Evolutionary conservation across 2,113 vertebrate species (phyloP), one percentile per base, ranked within the genome.

Genomic region (Pampusana beccarii): DNA sequence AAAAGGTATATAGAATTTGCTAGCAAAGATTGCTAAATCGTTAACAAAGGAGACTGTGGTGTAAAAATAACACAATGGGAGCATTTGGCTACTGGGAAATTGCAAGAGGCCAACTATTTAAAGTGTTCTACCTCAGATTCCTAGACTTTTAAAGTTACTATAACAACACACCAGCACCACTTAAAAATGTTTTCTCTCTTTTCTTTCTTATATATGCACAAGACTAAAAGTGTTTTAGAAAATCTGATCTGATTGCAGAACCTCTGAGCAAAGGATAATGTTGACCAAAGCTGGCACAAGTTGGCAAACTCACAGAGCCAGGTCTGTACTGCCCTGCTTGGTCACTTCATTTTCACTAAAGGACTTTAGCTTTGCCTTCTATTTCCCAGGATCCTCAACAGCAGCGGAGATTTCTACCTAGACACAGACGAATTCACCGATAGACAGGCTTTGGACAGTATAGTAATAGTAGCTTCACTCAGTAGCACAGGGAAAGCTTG

Each of bases 211-310:
- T n/a, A 84, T 42, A 38, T 57, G 40, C 69, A 67, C 57, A 86
- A 66, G 56, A 78, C 33, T 36, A 16, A 78, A 46, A 90, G 75
- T 38, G 64, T 72, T 88, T 93, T 81, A 86, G 51, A 93, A 92
- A 96, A 71, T 67, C 70, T 95, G 88, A 71, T 94, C 60, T 91
- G 80, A 97, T 48, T 85, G 70, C 67, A 71, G 48, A 78, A 88
- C 31, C 70, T 86, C 72, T 75, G 58, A 64, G 80, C 34, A 92
- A 88, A 88, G 91, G 86, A 78, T 34, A 92, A 29, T 58, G 81
- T 93, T 96, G 93, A 96, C 93, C 50, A 65, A 74, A 86, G 81
- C 74, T 92, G 90, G 88, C 79, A 95, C 67, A 88, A 93, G 18
- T 20, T 94, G 78, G 92, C 87, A 95, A 1, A 56, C 84, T 92